Conservation (phyloP, 2,113 vertebrate species). For the Phoenicopterus ruber region DNA sequence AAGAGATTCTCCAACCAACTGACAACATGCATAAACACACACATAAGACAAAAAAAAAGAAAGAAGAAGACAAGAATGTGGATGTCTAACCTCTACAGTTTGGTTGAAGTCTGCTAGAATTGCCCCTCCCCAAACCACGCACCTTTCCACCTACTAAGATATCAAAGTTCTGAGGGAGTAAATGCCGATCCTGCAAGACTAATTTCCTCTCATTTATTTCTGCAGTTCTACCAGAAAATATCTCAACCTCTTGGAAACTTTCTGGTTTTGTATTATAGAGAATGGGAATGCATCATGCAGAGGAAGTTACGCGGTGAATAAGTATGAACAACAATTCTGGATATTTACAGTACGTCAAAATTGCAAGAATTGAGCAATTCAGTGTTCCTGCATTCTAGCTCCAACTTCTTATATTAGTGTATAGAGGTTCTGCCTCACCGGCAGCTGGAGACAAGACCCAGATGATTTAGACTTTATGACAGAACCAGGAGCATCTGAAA, state of each 20-base stretch:
- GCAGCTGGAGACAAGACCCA: neutral
- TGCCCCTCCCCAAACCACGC: neutral
- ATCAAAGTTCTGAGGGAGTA: neutral
- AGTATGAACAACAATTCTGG: neutral
- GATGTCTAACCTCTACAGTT: neutral
- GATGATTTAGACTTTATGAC: neutral
- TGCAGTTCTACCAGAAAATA: neutral
- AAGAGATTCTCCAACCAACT: neutral
- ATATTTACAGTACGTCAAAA: neutral
- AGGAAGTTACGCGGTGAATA: neutral
- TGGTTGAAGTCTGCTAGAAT: neutral
- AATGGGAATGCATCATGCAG: neutral
- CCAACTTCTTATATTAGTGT: neutral
- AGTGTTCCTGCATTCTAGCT: neutral
- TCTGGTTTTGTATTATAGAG: neutral
- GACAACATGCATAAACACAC: neutral
- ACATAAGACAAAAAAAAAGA: neutral
- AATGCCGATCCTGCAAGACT: neutral
- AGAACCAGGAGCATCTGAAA: neutral
- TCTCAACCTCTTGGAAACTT: neutral
- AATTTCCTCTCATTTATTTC: neutral
- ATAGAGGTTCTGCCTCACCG: neutral
- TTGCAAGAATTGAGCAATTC: neutral
- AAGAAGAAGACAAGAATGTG: neutral
- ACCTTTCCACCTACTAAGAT: neutral